phyloP scores from a whole-genome alignment of 2,113 vertebrate genomes.

The Ailuropoda melanoleuca region DNA sequence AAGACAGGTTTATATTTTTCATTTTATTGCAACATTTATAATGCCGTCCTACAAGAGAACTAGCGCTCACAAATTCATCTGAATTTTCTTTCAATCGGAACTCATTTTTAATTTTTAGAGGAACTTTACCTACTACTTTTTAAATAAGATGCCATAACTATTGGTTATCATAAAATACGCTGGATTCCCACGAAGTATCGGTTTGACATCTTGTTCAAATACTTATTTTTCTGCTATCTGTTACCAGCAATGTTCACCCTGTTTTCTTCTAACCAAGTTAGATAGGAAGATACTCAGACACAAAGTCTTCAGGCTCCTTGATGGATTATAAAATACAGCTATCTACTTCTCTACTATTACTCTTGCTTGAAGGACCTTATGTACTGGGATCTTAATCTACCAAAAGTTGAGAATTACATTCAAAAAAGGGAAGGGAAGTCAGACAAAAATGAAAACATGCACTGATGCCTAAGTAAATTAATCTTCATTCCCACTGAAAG shows the following conservation, averaged over 20 bases:
- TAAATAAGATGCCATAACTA: slow-evolving; percentile 41
- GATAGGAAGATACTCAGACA: neutral
- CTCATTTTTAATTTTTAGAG: slow-evolving; percentile 48
- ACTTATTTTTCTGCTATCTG: neutral
- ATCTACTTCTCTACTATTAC: neutral
- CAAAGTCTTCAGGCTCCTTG: slow-evolving; percentile 15
- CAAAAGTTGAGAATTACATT: slow-evolving; percentile 21
- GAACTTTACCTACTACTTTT: slow-evolving; percentile 36
- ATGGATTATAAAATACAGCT: neutral
- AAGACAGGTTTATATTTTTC: slow-evolving; percentile 11
- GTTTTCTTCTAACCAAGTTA: neutral
- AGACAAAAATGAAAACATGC: slow-evolving; percentile 38
- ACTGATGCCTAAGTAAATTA: slow-evolving; percentile 77
- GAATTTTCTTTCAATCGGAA: neutral
- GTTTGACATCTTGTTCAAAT: slow-evolving; percentile 28
- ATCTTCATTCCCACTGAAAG: slow-evolving; percentile 76
- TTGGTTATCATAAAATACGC: slow-evolving; percentile 23
- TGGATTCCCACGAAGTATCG: slow-evolving; percentile 24
- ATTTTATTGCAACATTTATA: neutral
- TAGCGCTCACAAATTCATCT: neutral
- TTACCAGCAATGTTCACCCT: neutral
- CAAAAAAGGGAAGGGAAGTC: neutral
- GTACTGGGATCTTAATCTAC: neutral
- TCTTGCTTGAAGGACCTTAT: neutral
- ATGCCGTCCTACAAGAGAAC: neutral